Conservation (phyloP, 2,888 invertebrate genomes). For the Adineta ricciae region DNA sequence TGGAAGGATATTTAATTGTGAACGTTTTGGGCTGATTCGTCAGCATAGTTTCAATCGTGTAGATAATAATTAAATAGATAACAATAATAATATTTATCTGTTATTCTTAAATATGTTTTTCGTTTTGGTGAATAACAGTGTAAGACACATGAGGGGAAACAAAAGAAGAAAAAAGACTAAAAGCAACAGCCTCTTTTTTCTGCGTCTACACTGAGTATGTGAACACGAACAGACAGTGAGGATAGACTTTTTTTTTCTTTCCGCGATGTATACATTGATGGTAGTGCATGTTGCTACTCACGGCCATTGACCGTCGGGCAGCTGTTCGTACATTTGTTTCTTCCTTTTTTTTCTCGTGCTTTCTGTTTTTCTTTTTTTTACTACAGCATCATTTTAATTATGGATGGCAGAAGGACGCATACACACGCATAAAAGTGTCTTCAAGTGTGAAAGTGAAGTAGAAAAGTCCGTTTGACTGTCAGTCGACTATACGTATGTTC, state of each 20-base stretch:
- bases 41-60: not conserved
- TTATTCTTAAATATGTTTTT: not conserved
- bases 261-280: not conserved
- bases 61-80: not conserved
- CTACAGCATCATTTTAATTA: not conserved
- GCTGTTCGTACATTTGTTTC: conserved; percentile 8
- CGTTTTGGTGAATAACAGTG: not conserved
- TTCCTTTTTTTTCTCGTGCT: not conserved
- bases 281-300: not conserved
- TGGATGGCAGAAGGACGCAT: not conserved
- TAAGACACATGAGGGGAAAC: not conserved
- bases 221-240: not conserved
- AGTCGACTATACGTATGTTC: not conserved
- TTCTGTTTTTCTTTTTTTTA: not conserved
- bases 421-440: not conserved
- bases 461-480: not conserved
- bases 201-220: not conserved
- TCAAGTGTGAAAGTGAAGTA: not conserved
- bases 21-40: not conserved
- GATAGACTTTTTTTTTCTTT: not conserved
- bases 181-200: not conserved
- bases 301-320: not conserved
- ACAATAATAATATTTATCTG: not conserved
- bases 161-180: not conserved
- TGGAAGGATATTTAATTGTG: not conserved